These are phyloP conservation scores for Hapalemur alaotrensis DNA, from an alignment of 2,797 vertebrate genomes.

Conservation along the genomic window DNA sequence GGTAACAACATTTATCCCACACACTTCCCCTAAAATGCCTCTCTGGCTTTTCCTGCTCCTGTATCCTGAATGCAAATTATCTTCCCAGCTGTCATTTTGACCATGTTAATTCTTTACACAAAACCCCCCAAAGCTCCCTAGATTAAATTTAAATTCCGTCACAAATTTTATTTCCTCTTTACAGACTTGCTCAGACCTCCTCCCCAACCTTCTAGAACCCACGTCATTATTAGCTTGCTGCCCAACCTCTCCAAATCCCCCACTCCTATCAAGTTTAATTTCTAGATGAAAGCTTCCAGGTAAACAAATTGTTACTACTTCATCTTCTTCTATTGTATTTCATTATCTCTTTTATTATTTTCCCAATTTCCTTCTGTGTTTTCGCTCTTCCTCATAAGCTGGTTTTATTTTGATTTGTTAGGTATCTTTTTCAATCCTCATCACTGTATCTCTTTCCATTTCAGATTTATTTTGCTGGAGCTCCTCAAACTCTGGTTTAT, in stretches of 20 bases:
- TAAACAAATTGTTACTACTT: constrained; percentile 65
- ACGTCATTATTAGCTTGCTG: constrained; percentile 27
- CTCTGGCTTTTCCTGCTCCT: background rate
- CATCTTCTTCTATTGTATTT: constrained; percentile 50
- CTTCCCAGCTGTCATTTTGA: background rate
- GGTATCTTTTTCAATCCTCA: constrained; percentile 9
- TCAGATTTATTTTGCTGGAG: constrained; percentile 60
- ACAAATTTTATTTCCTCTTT: constrained; percentile 38
- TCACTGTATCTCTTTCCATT: constrained; percentile 61
- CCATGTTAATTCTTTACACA: background rate
- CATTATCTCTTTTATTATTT: constrained; percentile 69
- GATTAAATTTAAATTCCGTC: constrained; percentile 50
- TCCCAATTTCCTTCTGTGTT: constrained; percentile 61
- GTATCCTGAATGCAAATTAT: constrained; percentile 21
- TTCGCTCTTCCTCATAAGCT: constrained; percentile 45
- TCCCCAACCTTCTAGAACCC: background rate
- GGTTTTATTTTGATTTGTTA: constrained; percentile 65
- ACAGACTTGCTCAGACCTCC: background rate
- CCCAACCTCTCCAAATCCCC: background rate
- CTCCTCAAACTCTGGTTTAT: constrained; percentile 64
- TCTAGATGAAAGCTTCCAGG: constrained; percentile 58
- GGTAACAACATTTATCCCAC: background rate
- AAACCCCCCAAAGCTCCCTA: constrained; percentile 5
- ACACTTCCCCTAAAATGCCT: background rate
- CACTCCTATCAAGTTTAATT: constrained; percentile 53